Evolutionary conservation across 2,888 invertebrate species (phyloP), one percentile per base, ranked within the genome.

Genomic region (Aleiodes leptofemur): DNA sequence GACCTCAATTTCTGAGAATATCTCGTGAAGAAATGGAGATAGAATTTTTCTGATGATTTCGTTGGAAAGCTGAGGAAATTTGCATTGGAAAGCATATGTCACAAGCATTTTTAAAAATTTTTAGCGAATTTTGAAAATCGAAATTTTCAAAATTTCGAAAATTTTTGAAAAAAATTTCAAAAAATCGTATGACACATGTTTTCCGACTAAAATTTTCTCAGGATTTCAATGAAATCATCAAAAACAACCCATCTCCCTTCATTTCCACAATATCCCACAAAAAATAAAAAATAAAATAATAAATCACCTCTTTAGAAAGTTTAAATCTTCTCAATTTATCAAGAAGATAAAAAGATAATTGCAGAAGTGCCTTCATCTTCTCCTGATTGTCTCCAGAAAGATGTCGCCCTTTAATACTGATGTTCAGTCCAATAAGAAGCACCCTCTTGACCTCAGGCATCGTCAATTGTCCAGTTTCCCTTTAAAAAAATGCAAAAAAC

Each of bases 251-350:
- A 69, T 38, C 38, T 38, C 38, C 38, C 8, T 8, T 8, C 4
- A 38, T 7, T 38, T 38, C 38, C 38, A 1, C n/a, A 11, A 53
- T 14, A 14, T 29, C 13, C 29, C 1, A 31, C 23, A 23, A 55
- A 23, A n/a, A 31, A 4, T n/a, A n/a, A 38, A 70, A 34, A 43
- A 50, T 29, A 1, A 31, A 70, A 51, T 71, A 78, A 69, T 70
- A 55, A 7, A 29, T 56, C 38, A 73, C 97, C 95, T 98, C 98
- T 90, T 96, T 97, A 80, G 96, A 95, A 73, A 98, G 93, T 85
- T 95, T 92, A 80, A 96, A 94, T 77, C 96, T 92, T 87, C 96
- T 95, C 81, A 98, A 92, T 90, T 97, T 97, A 89, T 99, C 99
- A 85, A 99, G 92, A 81, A 96, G 93, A 90, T 99, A 96, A 91